Evolutionary conservation across 2,113 vertebrate genomes (phyloP), one percentile per base, ranked within the genome.

Genomic region (Nanger granti): DNA sequence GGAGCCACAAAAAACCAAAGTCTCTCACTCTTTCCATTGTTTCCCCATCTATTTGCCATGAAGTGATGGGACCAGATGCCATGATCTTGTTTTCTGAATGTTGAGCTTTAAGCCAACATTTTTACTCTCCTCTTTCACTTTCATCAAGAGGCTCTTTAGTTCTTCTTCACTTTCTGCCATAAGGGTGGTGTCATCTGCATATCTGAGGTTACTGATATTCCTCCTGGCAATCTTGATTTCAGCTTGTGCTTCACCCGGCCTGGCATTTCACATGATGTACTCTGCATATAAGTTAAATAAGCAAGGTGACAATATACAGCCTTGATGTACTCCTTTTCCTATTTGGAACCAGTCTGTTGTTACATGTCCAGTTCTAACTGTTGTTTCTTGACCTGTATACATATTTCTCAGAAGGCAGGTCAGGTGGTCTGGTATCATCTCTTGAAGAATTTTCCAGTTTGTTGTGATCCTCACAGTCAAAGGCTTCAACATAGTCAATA

Each of bases 151-250:
- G 20, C 20, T 73, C 2, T 73, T 73, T 73, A 73, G 20, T 24
- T 73, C 18, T 7, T 62, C 60, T 73, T 73, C 66, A 73, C n/a
- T 37, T 73, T 73, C 66, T 73, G 66, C 66, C 10, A 24, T 73
- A 41, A 73, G 2, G n/a, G 20, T 73, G 69, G n/a, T 41, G 0
- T 41, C 69, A 41, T 41, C n/a, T 41, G n/a, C 69, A 41, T 41
- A 73, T 73, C 69, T 73, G n/a, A 73, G n/a, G 10, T 73, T 2
- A 73, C 12, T 41, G 69, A 41, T 73, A 41, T 24, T 41, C 41
- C n/a, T 73, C n/a, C n/a, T 0, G 0, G n/a, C 20, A 41, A 41
- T 73, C 69, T 37, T 24, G 69, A 41, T 73, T 73, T 10, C 20
- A 73, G 20, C n/a, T 41, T 41, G 20, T 73, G 69, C 5, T 41